A percentile compares a stretch with the other conserved stretches of the same genome.
Evolutionary conservation across 1,140 invertebrate genomes (phyloP).

Genomic region (Chironomus striatipennis): DNA sequence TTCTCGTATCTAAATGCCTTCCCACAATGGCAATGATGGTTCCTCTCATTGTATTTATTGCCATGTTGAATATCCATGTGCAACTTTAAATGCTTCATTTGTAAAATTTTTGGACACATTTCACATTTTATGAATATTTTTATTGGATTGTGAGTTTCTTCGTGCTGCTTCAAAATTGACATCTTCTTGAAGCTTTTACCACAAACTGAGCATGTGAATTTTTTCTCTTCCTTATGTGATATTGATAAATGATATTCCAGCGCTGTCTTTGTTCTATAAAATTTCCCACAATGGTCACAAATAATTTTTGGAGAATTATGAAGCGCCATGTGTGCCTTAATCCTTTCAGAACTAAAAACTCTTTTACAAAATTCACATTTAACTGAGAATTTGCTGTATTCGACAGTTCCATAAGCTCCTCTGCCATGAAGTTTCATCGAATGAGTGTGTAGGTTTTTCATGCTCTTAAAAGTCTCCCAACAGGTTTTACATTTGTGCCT

Average conservation of each 20-base stretch:
- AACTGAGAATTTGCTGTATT: background rate
- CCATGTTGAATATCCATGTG: constrained; percentile 39
- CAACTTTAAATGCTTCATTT: constrained; percentile 36
- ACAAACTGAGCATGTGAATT: constrained; percentile 42
- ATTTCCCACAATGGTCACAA: constrained; percentile 7
- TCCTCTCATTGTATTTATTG: constrained; percentile 32
- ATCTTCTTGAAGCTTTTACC: constrained; percentile 42
- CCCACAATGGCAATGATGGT: background rate
- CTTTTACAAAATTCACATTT: background rate
- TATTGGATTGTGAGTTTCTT: constrained; percentile 35
- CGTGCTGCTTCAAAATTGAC: constrained; percentile 37
- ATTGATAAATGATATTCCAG: constrained; percentile 37
- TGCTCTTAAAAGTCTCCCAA: background rate
- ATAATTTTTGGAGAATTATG: background rate
- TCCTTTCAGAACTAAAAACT: background rate
- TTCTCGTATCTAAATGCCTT: background rate
- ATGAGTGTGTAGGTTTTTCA: background rate
- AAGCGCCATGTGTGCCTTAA: background rate
- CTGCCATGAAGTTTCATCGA: background rate
- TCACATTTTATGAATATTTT: constrained; percentile 38
- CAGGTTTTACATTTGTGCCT: background rate
- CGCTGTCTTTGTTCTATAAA: constrained; percentile 34
- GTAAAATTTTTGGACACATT: constrained; percentile 36
- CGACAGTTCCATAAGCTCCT: background rate
- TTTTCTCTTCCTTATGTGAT: constrained; percentile 44